A percentile compares a stretch with the other conserved stretches of the same genome.
phyloP scores from a whole-genome alignment of 2,888 invertebrate genomes.

The Apamea epomidion region DNA sequence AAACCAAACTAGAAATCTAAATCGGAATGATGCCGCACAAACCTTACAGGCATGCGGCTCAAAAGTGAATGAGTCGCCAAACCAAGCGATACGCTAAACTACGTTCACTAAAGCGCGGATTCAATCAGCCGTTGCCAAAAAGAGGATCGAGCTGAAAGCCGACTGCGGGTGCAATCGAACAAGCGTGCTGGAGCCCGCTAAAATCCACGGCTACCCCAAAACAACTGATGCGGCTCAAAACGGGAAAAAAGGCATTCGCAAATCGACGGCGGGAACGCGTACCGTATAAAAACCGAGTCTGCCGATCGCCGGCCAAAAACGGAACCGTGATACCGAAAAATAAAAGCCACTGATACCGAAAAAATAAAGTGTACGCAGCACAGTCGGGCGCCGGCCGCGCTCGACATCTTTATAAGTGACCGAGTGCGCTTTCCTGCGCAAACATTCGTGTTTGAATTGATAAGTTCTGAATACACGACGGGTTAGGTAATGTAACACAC shows the following conservation, averaged over 20 bases:
- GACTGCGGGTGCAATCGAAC: constrained; percentile 87
- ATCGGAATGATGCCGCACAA: constrained; percentile 73
- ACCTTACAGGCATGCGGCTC: constrained; percentile 73
- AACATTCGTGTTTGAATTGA: constrained; percentile 50
- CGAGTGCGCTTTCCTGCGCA: constrained; percentile 66
- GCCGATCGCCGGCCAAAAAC: constrained; percentile 89
- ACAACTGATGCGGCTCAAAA: constrained; percentile 87
- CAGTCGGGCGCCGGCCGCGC: constrained; percentile 71
- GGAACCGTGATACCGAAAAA: constrained; percentile 90
- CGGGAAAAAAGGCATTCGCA: constrained; percentile 85
- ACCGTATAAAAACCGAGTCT: constrained; percentile 88
- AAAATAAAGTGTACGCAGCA: constrained; percentile 85
- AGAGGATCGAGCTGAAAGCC: constrained; percentile 78
- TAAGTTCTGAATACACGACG: constrained; percentile 19
- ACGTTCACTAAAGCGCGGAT: constrained; percentile 89
- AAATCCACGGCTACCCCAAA: constrained; percentile 88
- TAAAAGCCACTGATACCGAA: constrained; percentile 88
- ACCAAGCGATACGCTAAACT: constrained; percentile 85
- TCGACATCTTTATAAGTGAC: constrained; percentile 84
- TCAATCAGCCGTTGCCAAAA: constrained; percentile 86
- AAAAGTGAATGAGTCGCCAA: constrained; percentile 86
- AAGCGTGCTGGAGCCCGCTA: constrained; percentile 83
- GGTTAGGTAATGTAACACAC: background rate
- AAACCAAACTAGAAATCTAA: constrained; percentile 70
- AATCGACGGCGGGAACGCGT: constrained; percentile 86